phyloP scores from a whole-genome alignment of 2,797 vertebrate species.

The Paramormyrops hopkinsi region DNA sequence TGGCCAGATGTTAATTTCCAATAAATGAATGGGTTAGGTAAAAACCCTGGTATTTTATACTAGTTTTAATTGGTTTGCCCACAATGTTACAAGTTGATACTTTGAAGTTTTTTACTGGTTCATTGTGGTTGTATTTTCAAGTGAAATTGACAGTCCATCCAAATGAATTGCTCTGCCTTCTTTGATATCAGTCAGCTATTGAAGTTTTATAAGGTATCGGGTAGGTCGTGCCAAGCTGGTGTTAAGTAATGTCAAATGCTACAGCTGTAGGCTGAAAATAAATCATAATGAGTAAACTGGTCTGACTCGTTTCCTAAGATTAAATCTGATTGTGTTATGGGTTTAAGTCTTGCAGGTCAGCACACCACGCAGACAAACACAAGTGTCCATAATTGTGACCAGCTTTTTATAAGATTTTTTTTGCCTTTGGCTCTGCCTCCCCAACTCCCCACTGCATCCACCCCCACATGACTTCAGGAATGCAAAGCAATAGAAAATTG shows the following conservation, averaged over 20 bases:
- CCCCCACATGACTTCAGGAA: slow-evolving; percentile 44
- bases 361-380: background rate
- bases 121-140: background rate
- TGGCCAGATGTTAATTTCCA: background rate
- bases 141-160: background rate
- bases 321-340: background rate
- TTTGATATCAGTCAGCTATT: background rate
- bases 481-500: slow-evolving; percentile 50
- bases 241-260: background rate
- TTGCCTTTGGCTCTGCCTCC: background rate
- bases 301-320: background rate
- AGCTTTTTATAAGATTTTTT: background rate
- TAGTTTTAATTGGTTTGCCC: background rate
- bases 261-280: background rate
- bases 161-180: background rate
- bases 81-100: background rate
- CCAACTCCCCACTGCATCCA: background rate
- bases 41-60: background rate
- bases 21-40: background rate
- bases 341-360: background rate
- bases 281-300: background rate
- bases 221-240: background rate
- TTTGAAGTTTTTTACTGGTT: background rate
- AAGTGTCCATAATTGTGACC: background rate
- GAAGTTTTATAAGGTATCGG: background rate